Conservation (phyloP, 2,888 invertebrate genomes). For the Choristoneura rosaceana region DNA sequence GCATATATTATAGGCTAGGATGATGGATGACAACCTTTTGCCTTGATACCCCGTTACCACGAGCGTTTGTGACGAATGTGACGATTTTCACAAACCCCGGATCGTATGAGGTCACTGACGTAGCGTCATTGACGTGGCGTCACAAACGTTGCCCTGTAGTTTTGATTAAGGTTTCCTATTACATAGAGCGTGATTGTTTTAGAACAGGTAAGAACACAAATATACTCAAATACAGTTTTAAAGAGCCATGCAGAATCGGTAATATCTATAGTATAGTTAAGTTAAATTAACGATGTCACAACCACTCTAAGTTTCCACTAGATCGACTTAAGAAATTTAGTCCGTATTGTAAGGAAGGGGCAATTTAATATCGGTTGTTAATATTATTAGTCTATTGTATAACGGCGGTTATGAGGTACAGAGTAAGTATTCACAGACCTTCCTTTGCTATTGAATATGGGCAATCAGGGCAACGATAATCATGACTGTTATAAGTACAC, state of each 20-base stretch:
- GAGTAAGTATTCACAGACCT: not conserved
- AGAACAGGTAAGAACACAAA: no score
- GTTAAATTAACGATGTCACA: slow-evolving; percentile 22
- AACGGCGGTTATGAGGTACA: not conserved
- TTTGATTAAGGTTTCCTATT: no score
- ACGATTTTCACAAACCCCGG: no score
- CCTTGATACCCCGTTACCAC: no score
- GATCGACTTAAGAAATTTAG: not conserved
- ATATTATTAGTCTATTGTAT: slow-evolving; percentile 13
- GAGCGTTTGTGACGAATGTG: no score
- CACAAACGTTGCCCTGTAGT: no score
- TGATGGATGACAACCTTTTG: no score
- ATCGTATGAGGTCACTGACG: no score
- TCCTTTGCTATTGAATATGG: not conserved
- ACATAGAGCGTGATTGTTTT: no score
- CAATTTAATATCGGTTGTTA: slow-evolving; percentile 5
- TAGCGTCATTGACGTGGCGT: no score
- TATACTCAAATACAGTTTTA: slow-evolving; percentile 1
- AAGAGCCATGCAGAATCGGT: slow-evolving; percentile 16
- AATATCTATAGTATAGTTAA: slow-evolving; percentile 12
- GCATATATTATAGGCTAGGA: no score
- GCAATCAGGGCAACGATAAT: not conserved
- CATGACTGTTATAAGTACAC: no score
- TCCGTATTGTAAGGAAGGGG: not conserved
- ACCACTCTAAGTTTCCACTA: slow-evolving; percentile 3